A percentile compares a stretch with the other conserved stretches of the same genome.
phyloP scores from a whole-genome alignment of 2,888 invertebrate genomes.

The Ochropleura plecta region DNA sequence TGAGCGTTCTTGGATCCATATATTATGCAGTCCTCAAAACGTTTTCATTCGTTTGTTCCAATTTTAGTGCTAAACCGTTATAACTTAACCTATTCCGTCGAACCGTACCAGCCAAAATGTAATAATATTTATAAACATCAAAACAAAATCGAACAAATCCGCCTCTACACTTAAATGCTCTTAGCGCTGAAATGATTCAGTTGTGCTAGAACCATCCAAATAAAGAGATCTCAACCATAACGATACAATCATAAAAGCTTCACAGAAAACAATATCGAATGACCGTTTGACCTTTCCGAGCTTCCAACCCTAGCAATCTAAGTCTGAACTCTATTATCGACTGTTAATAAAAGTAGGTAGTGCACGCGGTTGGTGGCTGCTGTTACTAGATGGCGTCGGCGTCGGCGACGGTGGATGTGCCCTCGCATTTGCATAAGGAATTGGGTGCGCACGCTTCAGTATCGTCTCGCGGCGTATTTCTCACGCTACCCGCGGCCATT shows the following conservation, averaged over 20 bases:
- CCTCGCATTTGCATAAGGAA: constrained; percentile 87
- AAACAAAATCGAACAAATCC: neutral
- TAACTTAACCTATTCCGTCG: neutral
- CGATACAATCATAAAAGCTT: constrained; percentile 44
- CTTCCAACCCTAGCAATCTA: constrained; percentile 70
- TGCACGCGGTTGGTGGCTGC: constrained; percentile 71
- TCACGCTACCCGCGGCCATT: constrained; percentile 83
- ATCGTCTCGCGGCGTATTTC: constrained; percentile 83
- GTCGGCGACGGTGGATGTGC: constrained; percentile 76
- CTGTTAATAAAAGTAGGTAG: constrained; percentile 82
- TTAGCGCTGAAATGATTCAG: neutral
- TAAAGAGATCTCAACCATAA: constrained; percentile 28
- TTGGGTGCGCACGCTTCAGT: constrained; percentile 88
- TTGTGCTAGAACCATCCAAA: constrained; percentile 9
- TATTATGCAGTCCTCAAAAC: neutral
- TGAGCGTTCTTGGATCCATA: too few species aligned
- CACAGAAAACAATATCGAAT: constrained; percentile 41
- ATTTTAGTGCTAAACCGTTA: neutral
- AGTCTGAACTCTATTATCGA: constrained; percentile 79
- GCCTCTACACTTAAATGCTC: neutral
- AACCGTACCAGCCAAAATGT: neutral
- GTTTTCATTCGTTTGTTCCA: neutral
- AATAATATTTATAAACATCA: neutral
- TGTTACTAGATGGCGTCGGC: constrained; percentile 71
- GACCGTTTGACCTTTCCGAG: constrained; percentile 63